Base-by-base conservation (phyloP, 2,888 invertebrate species). In the Volucella inflata region DNA sequence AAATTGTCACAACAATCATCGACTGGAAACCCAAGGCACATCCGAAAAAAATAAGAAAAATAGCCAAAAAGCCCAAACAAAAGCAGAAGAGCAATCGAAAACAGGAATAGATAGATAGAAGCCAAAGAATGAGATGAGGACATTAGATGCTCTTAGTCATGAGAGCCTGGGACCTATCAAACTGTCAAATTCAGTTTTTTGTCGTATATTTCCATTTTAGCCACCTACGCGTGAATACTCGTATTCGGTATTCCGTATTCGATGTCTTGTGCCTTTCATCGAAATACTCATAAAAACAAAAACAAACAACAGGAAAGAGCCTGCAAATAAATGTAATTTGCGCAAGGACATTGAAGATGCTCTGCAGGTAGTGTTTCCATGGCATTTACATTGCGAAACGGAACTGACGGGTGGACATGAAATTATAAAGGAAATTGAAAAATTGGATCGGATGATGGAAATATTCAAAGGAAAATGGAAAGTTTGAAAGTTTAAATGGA, bases 141-240 rank as follows among this genome's bases (percentile, higher is more conserved):
- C 21, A 60, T 21, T 21, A 12, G 16, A 48, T 36, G 46, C 53
- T 16, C 16, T n/a, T 44, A 48, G 11, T 8, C 55, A 42, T 11
- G n/a, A 51, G 55, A 50, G 71, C 71, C 64, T 76, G 70, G 76
- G 62, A 83, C 68, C 79, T 53, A 84, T 70, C 74, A 79, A 79
- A 71, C 84, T 84, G 84, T 75, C 80, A 84, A 80, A 84, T 80
- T 80, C 80, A 84, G 80, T 75, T 84, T 75, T 75, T 84, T 50
- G 57, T 42, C 57, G 79, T 79, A 75, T 21, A 21, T 83, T 79
- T 79, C 70, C 83, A 79, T 79, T 79, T 70, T 53, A 65, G 79
- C 64, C 74, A 83, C 70, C 80, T 68, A 55, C 74, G 65, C 40
- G 64, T 21, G 21, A 21, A 21, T 21, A 21, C 21, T 21, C 21